Percentiles rank a stretch among this genome's conserved stretches.
phyloP scores from a whole-genome alignment of 2,113 vertebrate species.

The Carlito syrichta region DNA sequence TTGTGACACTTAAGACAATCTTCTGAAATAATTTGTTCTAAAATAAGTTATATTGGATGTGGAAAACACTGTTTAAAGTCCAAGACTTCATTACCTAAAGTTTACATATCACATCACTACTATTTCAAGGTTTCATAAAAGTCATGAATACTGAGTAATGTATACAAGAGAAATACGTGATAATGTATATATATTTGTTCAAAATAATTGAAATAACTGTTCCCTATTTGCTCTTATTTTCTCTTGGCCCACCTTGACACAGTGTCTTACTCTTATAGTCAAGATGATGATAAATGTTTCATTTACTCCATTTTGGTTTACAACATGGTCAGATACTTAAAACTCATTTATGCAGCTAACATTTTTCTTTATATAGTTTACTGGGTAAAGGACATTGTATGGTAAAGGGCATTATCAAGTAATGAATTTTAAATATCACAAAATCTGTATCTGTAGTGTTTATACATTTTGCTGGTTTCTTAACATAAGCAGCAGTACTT shows the following conservation, averaged over 20 bases:
- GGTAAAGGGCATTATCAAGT: not conserved
- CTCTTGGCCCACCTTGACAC: not conserved
- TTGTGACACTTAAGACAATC: constrained; percentile 74
- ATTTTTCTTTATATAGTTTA: not conserved
- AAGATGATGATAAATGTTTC: not conserved
- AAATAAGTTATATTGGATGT: constrained; percentile 9
- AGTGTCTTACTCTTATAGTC: not conserved
- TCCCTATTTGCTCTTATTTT: not conserved
- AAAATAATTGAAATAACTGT: constrained; percentile 14
- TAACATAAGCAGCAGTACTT: not conserved
- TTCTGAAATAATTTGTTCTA: constrained; percentile 20
- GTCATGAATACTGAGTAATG: constrained; percentile 34
- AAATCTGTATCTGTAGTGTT: not conserved
- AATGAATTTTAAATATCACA: not conserved
- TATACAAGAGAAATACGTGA: constrained; percentile 46
- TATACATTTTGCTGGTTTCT: not conserved
- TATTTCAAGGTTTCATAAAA: constrained; percentile 50
- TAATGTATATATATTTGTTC: constrained; percentile 8
- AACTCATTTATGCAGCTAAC: not conserved
- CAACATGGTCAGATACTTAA: not conserved
- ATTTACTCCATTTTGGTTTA: not conserved
- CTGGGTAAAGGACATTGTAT: not conserved
- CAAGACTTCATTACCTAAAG: constrained; percentile 25
- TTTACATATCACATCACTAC: constrained; percentile 32
- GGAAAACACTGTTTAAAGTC: not conserved